Percentiles rank a stretch among this genome's conserved stretches.
phyloP scores from a whole-genome alignment of 2,113 vertebrate genomes.

The Brachyistius frenatus region DNA sequence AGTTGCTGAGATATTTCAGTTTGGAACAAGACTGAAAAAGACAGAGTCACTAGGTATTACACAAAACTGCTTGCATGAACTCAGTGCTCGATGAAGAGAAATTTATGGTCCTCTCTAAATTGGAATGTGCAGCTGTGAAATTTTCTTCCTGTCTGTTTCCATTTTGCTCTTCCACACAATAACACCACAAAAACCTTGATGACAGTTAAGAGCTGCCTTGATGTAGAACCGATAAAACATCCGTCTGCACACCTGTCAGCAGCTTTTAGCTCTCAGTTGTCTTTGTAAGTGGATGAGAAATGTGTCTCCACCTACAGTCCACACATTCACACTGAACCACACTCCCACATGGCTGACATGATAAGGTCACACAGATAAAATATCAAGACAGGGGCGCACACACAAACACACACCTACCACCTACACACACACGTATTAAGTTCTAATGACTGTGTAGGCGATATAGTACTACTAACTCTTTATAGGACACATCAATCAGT shows the following conservation, averaged over 20 bases:
- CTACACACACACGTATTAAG: neutral
- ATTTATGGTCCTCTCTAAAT: neutral
- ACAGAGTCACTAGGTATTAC: no score
- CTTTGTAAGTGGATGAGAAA: slow-evolving; percentile 10
- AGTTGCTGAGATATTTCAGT: neutral
- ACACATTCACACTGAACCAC: slow-evolving; percentile 12
- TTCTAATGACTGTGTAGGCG: slow-evolving; percentile 16
- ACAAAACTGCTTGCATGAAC: no score
- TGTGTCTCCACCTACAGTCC: neutral
- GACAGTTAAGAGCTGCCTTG: slow-evolving; percentile 26
- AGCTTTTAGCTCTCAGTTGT: slow-evolving; percentile 15
- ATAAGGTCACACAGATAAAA: slow-evolving; percentile 27
- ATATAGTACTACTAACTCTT: slow-evolving; percentile 15
- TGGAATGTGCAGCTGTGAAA: neutral
- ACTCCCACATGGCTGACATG: neutral
- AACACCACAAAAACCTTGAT: neutral
- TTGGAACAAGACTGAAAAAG: neutral
- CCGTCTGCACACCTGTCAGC: slow-evolving; percentile 42
- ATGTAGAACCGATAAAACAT: slow-evolving; percentile 34
- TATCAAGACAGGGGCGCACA: neutral
- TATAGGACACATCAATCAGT: slow-evolving; percentile 7
- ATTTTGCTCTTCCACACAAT: neutral
- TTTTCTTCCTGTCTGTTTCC: neutral
- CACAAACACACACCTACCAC: neutral
- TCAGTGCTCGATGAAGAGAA: neutral